Conservation (phyloP, 2,113 vertebrate species). For the Meriones unguiculatus region DNA sequence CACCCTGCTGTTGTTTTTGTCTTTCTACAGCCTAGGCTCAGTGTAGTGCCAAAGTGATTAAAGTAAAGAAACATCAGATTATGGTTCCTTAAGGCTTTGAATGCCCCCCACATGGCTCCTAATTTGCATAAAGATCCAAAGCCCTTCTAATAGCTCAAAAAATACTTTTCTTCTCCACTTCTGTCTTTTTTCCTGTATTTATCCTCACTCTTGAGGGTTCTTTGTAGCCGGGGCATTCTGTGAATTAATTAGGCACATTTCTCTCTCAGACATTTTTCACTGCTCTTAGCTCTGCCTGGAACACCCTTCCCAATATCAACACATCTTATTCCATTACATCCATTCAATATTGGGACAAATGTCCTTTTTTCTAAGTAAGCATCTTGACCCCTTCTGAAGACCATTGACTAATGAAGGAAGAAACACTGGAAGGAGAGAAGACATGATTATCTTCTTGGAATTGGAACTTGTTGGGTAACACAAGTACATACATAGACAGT, state of each 20-base stretch:
- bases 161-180: neutral
- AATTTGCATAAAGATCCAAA: neutral
- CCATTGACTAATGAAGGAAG: neutral
- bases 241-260: neutral
- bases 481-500: neutral
- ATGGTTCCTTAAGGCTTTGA: neutral
- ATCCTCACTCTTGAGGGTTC: neutral
- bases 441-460: neutral
- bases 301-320: neutral
- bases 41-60: neutral
- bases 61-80: neutral
- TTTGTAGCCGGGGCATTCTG: neutral
- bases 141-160: neutral
- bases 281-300: neutral
- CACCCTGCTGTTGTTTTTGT: neutral
- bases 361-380: neutral
- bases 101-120: neutral
- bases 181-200: neutral
- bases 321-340: neutral
- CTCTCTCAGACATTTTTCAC: neutral
- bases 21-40: neutral
- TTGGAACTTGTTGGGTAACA: neutral
- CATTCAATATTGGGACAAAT: neutral
- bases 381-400: slow-evolving; percentile 4
- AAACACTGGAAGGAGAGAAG: neutral